Evolutionary conservation across 53 echinoderm and acorn worm genomes (phyloP).

Genomic region (Patiria pectinifera): DNA sequence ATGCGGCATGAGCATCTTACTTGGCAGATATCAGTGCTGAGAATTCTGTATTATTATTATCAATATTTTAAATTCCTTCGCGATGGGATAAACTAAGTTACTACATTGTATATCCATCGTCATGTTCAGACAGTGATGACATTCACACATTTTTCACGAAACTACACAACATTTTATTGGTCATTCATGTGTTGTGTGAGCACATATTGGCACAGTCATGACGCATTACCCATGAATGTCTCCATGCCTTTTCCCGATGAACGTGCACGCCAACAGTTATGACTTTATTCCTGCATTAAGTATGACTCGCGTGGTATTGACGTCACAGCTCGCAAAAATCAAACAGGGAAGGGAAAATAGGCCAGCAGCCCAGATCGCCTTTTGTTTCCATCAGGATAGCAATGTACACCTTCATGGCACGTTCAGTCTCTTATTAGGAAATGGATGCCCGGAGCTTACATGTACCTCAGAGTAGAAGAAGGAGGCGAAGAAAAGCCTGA

Average conservation of each 20-base stretch:
- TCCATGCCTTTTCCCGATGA: too few relatives aligned
- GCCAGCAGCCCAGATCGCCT: background rate
- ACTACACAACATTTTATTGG: background rate
- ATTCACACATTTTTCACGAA: background rate
- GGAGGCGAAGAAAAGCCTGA: background rate
- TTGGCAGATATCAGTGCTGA: too few relatives aligned
- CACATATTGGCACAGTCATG: background rate
- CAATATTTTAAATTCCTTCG: too few relatives aligned
- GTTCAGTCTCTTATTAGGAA: background rate
- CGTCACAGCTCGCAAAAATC: background rate
- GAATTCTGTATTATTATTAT: too few relatives aligned
- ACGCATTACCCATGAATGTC: background rate
- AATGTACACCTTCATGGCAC: background rate
- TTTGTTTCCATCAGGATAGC: background rate
- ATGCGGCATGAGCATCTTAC: too few relatives aligned
- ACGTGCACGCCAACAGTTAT: background rate
- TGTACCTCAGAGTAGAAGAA: background rate
- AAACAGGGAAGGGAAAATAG: background rate
- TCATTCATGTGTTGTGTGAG: background rate
- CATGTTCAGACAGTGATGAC: too few relatives aligned
- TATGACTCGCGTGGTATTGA: slow-evolving; percentile 1
- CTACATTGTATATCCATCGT: too few relatives aligned
- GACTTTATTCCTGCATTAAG: background rate
- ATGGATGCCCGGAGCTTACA: background rate
- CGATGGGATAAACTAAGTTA: too few relatives aligned